These are phyloP conservation scores for Osmerus eperlanus DNA, from an alignment of 2,113 vertebrate genomes.

Conservation along the genomic window DNA sequence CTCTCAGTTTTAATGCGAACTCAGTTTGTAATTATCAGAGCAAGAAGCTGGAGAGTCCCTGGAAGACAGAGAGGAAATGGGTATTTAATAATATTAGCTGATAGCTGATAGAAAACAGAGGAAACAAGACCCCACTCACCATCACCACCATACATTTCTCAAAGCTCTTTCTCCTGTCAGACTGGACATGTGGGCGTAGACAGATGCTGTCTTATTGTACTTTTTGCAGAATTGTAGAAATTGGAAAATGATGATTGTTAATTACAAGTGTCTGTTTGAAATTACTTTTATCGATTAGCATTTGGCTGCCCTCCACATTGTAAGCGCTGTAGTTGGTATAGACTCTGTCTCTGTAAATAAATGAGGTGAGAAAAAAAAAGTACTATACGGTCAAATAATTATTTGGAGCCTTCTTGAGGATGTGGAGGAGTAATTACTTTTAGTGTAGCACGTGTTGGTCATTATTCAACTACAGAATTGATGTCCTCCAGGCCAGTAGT, in stretches of 20 bases:
- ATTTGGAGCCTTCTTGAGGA: background rate
- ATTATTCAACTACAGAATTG: too few species aligned
- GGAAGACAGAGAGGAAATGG: slow-evolving; percentile 37
- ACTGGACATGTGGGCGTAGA: background rate
- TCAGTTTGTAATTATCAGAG: slow-evolving; percentile 56
- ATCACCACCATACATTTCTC: too few species aligned
- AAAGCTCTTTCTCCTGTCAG: too few species aligned
- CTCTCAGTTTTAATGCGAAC: slow-evolving; percentile 41
- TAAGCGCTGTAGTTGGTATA: slow-evolving; percentile 11
- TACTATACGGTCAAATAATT: background rate
- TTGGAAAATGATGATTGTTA: slow-evolving; percentile 18
- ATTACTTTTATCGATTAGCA: slow-evolving; percentile 37
- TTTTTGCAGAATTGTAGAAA: slow-evolving; percentile 2
- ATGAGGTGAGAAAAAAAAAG: background rate
- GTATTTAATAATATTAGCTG: slow-evolving; percentile 34
- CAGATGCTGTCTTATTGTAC: slow-evolving; percentile 1
- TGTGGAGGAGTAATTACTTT: background rate
- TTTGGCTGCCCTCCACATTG: slow-evolving; percentile 13
- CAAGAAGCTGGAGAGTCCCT: slow-evolving; percentile 32
- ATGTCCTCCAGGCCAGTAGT: too few species aligned
- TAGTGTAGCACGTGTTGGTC: background rate
- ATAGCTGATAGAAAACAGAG: slow-evolving; percentile 22
- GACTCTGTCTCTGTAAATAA: slow-evolving; percentile 1
- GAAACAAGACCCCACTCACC: slow-evolving; percentile 8
- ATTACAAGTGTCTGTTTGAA: slow-evolving; percentile 33